phyloP scores from a whole-genome alignment of 2,888 invertebrate species.

The Euclidia mi region DNA sequence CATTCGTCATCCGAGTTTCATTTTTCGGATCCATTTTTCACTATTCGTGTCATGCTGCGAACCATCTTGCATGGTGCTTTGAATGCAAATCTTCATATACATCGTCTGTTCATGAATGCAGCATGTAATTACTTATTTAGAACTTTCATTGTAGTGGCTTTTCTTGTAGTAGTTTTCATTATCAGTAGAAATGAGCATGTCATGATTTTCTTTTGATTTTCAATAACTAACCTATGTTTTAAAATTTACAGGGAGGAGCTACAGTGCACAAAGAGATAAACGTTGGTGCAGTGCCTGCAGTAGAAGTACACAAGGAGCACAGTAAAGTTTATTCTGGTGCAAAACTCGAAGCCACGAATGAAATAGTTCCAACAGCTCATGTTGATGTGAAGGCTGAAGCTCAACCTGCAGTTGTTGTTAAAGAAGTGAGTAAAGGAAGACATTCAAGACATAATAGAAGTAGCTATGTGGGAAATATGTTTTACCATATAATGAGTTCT shows the following conservation, averaged over 20 bases:
- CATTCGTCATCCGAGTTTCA: conserved; percentile 31
- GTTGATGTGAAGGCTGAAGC: conserved; percentile 59
- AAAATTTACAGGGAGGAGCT: conserved; percentile 71
- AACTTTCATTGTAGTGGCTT: background rate
- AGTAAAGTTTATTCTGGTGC: conserved; percentile 68
- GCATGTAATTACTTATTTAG: background rate
- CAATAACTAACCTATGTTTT: background rate
- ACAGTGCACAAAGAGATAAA: conserved; percentile 62
- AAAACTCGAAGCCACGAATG: conserved; percentile 70
- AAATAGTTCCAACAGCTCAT: conserved; percentile 63
- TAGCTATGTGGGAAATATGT: conserved; percentile 50
- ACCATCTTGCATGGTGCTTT: conserved; percentile 39
- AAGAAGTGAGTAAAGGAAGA: conserved; percentile 81
- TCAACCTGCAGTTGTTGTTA: conserved; percentile 66
- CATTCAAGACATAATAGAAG: conserved; percentile 24
- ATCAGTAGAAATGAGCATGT: conserved; percentile 11
- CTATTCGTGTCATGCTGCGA: conserved; percentile 30
- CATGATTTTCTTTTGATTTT: background rate
- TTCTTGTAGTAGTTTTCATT: background rate
- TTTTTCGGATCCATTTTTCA: conserved; percentile 48
- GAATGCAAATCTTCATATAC: background rate
- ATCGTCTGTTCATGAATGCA: background rate
- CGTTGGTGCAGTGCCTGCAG: conserved; percentile 53
- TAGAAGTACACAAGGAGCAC: conserved; percentile 48
- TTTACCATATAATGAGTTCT: conserved; percentile 64